Conservation (phyloP, 2,888 invertebrate species). For the Andrena minutula region DNA sequence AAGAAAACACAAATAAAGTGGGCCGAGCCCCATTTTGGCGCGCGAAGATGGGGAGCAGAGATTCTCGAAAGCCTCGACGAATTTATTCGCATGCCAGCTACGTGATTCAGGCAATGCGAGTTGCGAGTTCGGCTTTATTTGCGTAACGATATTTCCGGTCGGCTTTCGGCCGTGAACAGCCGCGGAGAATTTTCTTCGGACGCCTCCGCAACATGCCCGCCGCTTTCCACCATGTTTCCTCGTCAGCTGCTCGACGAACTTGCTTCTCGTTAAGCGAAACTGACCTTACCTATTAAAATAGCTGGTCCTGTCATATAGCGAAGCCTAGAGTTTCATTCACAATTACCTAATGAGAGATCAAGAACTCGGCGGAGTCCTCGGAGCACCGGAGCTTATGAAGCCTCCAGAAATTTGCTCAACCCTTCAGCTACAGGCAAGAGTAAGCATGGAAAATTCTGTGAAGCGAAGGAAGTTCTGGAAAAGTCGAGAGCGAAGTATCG, state of each 20-base stretch:
- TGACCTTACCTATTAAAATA: constrained; percentile 1
- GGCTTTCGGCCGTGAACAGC: constrained; percentile 31
- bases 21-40: constrained; percentile 57
- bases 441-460: too few relatives aligned
- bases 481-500: too few relatives aligned
- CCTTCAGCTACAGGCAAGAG: too few relatives aligned
- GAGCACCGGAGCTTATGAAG: too few relatives aligned
- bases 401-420: too few relatives aligned
- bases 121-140: constrained; percentile 60
- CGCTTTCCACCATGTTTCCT: neutral
- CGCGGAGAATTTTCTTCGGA: constrained; percentile 12
- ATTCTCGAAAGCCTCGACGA: constrained; percentile 54
- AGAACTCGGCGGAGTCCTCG: too few relatives aligned
- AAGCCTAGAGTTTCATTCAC: too few relatives aligned
- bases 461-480: too few relatives aligned
- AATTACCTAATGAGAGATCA: too few relatives aligned
- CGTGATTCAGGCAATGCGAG: constrained; percentile 61
- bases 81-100: constrained; percentile 64
- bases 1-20: constrained; percentile 36
- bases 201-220: neutral
- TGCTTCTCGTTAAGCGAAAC: neutral
- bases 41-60: constrained; percentile 20
- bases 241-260: constrained; percentile 1
- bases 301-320: neutral
- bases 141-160: constrained; percentile 53